Evolutionary conservation across 2,888 invertebrate species (phyloP), one percentile per base, ranked within the genome.

Genomic region (Melanostoma scalare): DNA sequence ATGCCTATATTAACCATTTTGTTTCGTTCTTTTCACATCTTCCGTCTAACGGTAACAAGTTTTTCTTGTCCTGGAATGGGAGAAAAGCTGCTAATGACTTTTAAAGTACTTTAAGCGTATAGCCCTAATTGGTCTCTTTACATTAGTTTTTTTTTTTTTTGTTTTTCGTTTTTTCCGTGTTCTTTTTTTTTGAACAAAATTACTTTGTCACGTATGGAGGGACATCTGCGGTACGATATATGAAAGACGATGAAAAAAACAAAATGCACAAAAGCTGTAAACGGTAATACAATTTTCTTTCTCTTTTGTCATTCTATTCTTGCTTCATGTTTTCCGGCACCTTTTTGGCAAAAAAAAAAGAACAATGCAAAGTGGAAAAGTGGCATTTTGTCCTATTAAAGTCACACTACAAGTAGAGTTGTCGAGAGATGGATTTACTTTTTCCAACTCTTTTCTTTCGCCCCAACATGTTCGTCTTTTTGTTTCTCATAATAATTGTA

Each of bases 51-150:
- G 52, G 56, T 74, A 72, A 68, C 61, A 46, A 40, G 46, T 63
- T 65, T 52, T 53, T 48, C 38, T 67, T n/a, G 44, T 52, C 46
- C 38, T 6, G 46, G 53, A 46, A 73, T 53, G 52, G 52, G 85
- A 87, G 87, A 85, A 87, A 88, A 89, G 87, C 89, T 89, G 89
- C 89, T 89, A 89, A 89, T 89, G 89, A 89, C 89, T 89, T 89
- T 89, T 87, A 87, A 88, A 89, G 87, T 86, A 87, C 86, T 85
- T 85, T 75, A 63, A 65, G 68, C 58, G 58, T 73, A 20, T 20
- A 52, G 55, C 74, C 74, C 55, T 82, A 82, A 81, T 79, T 82
- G 69, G 78, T 82, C 79, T 74, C 85, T 75, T 74, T 75, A 77
- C 40, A 20, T 20, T 20, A 65, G 61, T 56, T 67, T 79, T 79